Conservation (phyloP, 2,888 invertebrate genomes). For the Hedya salicella region DNA sequence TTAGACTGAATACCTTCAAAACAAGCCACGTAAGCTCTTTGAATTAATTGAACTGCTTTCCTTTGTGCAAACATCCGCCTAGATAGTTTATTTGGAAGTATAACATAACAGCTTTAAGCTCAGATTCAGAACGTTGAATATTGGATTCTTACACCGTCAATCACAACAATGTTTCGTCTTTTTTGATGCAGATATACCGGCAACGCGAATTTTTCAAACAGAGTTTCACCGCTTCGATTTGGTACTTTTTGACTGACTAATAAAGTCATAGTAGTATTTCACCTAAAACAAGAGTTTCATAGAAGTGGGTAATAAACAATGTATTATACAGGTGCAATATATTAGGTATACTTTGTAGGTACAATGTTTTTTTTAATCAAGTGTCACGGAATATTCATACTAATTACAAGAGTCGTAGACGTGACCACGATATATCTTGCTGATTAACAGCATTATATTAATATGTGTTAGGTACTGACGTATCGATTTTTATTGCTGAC, state of each 20-base stretch:
- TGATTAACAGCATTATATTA: constrained; percentile 26
- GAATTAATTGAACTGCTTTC: constrained; percentile 16
- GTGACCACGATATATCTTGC: constrained; percentile 15
- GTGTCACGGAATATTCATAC: background rate
- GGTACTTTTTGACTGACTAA: no score
- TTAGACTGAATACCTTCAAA: constrained; percentile 4
- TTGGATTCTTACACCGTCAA: background rate
- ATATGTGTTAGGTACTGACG: constrained; percentile 13
- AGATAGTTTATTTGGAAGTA: background rate
- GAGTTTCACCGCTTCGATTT: no score
- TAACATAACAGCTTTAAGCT: background rate
- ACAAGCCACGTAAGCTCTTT: background rate
- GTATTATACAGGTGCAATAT: no score
- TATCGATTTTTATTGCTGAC: constrained; percentile 31
- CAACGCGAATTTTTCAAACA: no score
- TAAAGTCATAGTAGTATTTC: no score
- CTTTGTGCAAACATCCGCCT: constrained; percentile 1
- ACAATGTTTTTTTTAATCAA: no score
- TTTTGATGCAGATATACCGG: background rate
- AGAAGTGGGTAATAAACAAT: background rate
- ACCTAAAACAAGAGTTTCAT: no score
- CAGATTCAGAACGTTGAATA: background rate
- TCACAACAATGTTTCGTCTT: background rate
- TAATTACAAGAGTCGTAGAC: constrained; percentile 14
- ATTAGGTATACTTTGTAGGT: no score